These are phyloP conservation scores for Epirrhoe tristata DNA, from an alignment of 2,888 invertebrate genomes.

Conservation along the genomic window DNA sequence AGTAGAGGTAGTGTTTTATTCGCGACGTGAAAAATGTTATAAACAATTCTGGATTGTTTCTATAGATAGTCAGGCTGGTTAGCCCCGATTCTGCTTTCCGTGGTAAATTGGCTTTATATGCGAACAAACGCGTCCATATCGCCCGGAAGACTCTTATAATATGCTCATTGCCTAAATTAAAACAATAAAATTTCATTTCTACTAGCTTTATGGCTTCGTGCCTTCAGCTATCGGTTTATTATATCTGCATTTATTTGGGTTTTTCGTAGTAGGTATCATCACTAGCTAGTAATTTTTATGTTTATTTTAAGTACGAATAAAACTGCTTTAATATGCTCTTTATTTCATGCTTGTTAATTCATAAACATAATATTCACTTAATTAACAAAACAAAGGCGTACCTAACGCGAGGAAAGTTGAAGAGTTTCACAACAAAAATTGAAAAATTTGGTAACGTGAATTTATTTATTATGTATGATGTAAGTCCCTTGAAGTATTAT, in stretches of 20 bases:
- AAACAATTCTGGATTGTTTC: neutral
- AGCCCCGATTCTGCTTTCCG: neutral
- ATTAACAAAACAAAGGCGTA: neutral
- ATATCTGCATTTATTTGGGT: slow-evolving; percentile 1
- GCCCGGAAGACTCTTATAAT: slow-evolving; percentile 28
- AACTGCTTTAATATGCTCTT: neutral
- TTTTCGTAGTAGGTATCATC: neutral
- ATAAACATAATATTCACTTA: neutral
- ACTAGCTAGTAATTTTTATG: neutral
- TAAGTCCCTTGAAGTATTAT: neutral
- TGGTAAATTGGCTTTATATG: neutral
- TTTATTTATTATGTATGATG: too few species aligned
- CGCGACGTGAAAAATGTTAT: neutral
- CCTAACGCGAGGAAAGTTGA: neutral
- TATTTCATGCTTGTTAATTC: neutral
- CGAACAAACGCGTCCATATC: slow-evolving; percentile 24
- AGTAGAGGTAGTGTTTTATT: neutral
- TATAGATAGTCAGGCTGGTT: neutral
- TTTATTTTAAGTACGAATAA: neutral
- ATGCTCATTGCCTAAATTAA: slow-evolving; percentile 38
- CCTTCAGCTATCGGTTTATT: neutral
- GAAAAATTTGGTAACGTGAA: neutral
- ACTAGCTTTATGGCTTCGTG: slow-evolving; percentile 3
- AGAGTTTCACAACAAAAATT: slow-evolving; percentile 1
- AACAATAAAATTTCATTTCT: slow-evolving; percentile 18